These are phyloP conservation scores for Diarsia mendica DNA, from an alignment of 2,888 invertebrate genomes.

Conservation along the genomic window DNA sequence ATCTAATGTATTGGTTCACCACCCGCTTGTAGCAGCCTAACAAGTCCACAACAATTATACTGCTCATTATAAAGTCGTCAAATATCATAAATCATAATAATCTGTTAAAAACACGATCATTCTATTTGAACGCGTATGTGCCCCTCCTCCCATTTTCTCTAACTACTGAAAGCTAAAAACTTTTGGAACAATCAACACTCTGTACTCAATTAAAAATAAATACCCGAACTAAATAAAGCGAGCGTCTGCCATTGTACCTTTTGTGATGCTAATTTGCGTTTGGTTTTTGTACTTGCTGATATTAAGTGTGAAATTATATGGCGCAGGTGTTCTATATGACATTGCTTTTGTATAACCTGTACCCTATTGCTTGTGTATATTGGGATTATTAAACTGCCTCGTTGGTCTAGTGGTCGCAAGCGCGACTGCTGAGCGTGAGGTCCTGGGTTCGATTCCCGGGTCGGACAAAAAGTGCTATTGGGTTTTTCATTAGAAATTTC, in stretches of 20 bases:
- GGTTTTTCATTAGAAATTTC: too few relatives aligned
- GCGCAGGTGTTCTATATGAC: neutral
- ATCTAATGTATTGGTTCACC: neutral
- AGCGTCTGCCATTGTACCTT: neutral
- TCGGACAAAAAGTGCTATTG: too few relatives aligned
- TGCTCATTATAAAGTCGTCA: neutral
- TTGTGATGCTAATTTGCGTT: conserved; percentile 1
- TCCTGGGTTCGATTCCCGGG: too few relatives aligned
- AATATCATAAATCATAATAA: neutral
- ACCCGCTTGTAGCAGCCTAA: neutral
- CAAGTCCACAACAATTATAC: too few relatives aligned
- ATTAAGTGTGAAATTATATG: conserved; percentile 3
- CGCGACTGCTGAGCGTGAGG: too few relatives aligned
- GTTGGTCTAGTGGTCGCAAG: too few relatives aligned
- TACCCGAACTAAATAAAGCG: neutral
- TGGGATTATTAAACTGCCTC: too few relatives aligned
- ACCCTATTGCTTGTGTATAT: too few relatives aligned
- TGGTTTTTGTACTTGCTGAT: neutral
- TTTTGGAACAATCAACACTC: neutral
- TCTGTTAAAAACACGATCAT: neutral
- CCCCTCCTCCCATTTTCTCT: neutral
- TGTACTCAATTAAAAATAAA: neutral
- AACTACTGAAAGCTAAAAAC: neutral
- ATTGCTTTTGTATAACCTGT: neutral
- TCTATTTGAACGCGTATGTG: neutral